Conservation (phyloP, 2,113 vertebrate species). For the Catharus fuscescens region DNA sequence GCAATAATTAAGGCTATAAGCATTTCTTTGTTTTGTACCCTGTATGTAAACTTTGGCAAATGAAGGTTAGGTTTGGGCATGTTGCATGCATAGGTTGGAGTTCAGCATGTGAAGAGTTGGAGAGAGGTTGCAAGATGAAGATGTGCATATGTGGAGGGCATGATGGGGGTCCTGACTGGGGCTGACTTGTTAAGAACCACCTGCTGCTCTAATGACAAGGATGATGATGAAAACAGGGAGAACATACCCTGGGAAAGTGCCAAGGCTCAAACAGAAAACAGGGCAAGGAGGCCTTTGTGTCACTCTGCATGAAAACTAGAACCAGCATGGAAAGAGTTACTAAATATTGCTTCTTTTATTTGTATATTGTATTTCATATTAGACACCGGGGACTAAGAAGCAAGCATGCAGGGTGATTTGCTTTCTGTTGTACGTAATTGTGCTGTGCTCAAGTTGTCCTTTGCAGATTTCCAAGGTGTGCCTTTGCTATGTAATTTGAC, state of each 20-base stretch:
- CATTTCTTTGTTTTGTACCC: neutral
- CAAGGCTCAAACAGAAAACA: neutral
- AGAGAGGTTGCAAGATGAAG: neutral
- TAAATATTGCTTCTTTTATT: neutral
- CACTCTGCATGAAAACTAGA: neutral
- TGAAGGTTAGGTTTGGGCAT: neutral
- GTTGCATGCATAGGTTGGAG: neutral
- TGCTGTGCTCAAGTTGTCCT: neutral
- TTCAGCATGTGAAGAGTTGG: neutral
- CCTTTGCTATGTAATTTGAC: conserved; percentile 5
- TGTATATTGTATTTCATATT: neutral
- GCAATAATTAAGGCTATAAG: neutral
- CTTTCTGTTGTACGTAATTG: neutral
- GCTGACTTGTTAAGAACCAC: neutral
- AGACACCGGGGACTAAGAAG: neutral
- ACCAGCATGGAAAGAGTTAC: neutral
- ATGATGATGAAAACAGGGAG: neutral
- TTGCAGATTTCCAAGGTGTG: neutral
- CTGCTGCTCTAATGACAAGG: neutral
- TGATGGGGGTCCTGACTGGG: neutral
- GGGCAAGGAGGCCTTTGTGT: neutral
- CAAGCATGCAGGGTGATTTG: neutral
- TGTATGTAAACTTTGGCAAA: neutral
- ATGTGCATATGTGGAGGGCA: neutral
- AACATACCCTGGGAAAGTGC: neutral